phyloP scores from a whole-genome alignment of 2,113 vertebrate species.

The Tenrec ecaudatus region DNA sequence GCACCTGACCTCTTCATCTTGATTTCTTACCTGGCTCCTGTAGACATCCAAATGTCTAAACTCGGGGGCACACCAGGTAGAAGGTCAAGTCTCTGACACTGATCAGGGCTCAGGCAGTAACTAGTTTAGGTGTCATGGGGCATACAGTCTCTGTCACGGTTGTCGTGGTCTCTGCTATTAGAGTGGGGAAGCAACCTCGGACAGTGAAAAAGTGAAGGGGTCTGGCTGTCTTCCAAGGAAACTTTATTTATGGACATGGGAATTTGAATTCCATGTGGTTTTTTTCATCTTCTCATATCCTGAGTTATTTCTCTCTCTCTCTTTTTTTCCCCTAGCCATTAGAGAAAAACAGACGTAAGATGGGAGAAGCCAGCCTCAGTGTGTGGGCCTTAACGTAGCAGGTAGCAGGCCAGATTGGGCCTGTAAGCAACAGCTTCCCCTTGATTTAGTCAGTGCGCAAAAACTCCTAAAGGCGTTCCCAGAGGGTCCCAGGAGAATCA shows the following conservation, averaged over 20 bases:
- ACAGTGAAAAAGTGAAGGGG: neutral
- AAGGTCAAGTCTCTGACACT: neutral
- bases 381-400: neutral
- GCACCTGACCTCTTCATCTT: neutral
- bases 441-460: neutral
- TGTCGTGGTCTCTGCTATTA: neutral
- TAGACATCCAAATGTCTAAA: neutral
- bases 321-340: neutral
- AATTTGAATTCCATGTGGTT: neutral
- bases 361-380: neutral
- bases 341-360: constrained; percentile 31
- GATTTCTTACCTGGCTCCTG: neutral
- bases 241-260: neutral
- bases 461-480: constrained; percentile 32
- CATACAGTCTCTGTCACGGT: rapidly evolving
- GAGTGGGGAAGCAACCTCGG: no score
- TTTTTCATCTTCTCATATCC: neutral
- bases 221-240: neutral
- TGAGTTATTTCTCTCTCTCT: neutral
- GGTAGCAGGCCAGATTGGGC: neutral
- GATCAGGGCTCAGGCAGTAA: neutral
- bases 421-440: neutral
- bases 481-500: neutral
- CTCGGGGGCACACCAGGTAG: neutral
- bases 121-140: neutral